Evolutionary conservation across 1,140 invertebrate species (phyloP), one percentile per base, ranked within the genome.

Genomic region (Penaeus vannamei): DNA sequence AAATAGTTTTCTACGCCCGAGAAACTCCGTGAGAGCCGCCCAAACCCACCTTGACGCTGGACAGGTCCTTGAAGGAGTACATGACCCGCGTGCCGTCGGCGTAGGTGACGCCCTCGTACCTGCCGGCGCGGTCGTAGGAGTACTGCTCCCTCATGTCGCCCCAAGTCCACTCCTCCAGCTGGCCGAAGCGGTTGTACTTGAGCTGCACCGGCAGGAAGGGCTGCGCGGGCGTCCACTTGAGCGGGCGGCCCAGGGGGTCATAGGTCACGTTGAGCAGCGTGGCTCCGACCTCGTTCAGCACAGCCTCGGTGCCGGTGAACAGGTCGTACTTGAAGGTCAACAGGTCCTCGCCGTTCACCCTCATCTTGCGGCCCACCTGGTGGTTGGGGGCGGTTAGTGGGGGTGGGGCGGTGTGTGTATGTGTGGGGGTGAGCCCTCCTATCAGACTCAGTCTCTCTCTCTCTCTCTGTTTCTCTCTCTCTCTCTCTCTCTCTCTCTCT

Each of bases 211-310:
- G 84, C 4, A 85, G 82, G 85, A 92, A 91, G 23, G 87, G 87
- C 93, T 93, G 95, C 88, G 96, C 95, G 0, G 98, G 97, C 72
- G 96, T 95, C 96, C 97, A 99, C 92, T 96, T 96, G 0, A 97
- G 95, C 0, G 98, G 97, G 89, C 97, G 95, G 0, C 97, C 97
- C n/a, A 97, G 96, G 91, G 95, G 95, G 92, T 99, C 98, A 92
- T 99, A 99, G 0, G 97, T 97, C 0, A 99, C 96, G 91, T 98
- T 98, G 2, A 99, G 94, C 5, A 99, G 94, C 93, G 98, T 97
- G 2, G 96, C 95, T 7, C 92, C 91, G 90, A 97, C 97, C 92
- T 98, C 97, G 93, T 97, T 96, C 91, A 98, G 96, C 0, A 97
- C 96, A 0, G 97, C 97, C 22, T 99, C 97, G 0, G 97, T 97